These are phyloP conservation scores for Drosophila punjabiensis DNA, from an alignment of 1,140 invertebrate species.

Conservation along the genomic window DNA sequence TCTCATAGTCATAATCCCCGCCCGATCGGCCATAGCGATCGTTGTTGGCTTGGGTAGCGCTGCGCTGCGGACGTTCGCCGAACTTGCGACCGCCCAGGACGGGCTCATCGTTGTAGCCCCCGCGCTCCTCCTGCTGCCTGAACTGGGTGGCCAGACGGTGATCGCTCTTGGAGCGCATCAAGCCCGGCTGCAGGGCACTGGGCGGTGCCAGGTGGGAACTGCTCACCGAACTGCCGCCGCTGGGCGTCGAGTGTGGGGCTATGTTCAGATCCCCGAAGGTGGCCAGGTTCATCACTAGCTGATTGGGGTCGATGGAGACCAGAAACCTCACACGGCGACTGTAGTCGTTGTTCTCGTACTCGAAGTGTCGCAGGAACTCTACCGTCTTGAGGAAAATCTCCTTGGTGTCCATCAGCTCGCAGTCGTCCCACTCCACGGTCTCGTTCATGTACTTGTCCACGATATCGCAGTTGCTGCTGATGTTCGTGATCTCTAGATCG, in stretches of 20 bases:
- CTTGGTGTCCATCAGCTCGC: constrained; percentile 96
- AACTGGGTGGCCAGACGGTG: constrained; percentile 96
- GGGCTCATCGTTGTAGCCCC: constrained; percentile 88
- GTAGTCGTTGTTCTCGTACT: constrained; percentile 96
- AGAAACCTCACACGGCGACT: constrained; percentile 93
- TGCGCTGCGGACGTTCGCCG: constrained; percentile 88
- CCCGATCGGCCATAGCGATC: constrained; percentile 86
- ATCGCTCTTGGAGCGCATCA: constrained; percentile 97
- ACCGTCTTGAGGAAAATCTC: constrained; percentile 97
- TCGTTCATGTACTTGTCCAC: constrained; percentile 97
- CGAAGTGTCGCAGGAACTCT: constrained; percentile 97
- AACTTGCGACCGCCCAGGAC: constrained; percentile 90
- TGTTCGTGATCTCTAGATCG: constrained; percentile 96
- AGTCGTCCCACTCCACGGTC: constrained; percentile 94
- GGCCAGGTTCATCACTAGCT: constrained; percentile 93
- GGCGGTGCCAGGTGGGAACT: constrained; percentile 88
- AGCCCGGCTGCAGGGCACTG: constrained; percentile 87
- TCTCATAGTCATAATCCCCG: constrained; percentile 88
- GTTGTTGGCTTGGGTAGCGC: constrained; percentile 79
- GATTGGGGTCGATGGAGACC: constrained; percentile 95
- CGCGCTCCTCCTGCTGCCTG: constrained; percentile 92
- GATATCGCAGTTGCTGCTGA: constrained; percentile 97
- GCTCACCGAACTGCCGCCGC: constrained; percentile 81
- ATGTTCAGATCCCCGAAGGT: constrained; percentile 96
- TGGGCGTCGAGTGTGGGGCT: constrained; percentile 86